A percentile compares a stretch with the other conserved stretches of the same genome.
These are phyloP conservation scores for Nannoperca australis DNA, from an alignment of 2,797 vertebrate species.

Conservation along the genomic window DNA sequence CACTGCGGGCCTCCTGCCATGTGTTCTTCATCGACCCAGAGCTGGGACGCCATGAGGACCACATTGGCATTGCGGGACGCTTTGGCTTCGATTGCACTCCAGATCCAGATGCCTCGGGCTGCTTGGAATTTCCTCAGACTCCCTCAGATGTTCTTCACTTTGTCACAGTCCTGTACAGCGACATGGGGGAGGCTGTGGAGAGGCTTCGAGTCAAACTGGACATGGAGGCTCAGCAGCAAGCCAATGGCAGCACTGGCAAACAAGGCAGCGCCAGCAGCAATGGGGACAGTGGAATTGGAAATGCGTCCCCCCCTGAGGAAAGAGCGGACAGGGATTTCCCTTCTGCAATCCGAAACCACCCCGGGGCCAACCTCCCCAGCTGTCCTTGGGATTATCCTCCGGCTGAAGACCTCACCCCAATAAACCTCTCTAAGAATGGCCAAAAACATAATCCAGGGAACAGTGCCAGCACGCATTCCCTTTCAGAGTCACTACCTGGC, in stretches of 20 bases:
- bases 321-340: conserved; percentile 91
- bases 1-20: conserved; percentile 92
- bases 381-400: conserved; percentile 87
- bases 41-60: conserved; percentile 91
- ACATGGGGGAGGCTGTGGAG: conserved; percentile 94
- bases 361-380: conserved; percentile 85
- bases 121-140: conserved; percentile 94
- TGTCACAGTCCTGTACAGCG: conserved; percentile 92
- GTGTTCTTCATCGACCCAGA: conserved; percentile 98
- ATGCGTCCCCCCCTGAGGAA: conserved; percentile 90
- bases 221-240: conserved; percentile 87
- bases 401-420: conserved; percentile 67
- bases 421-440: conserved; percentile 80
- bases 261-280: conserved; percentile 92
- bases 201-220: conserved; percentile 91
- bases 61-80: conserved; percentile 91
- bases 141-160: conserved; percentile 94
- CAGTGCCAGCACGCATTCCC: conserved; percentile 68
- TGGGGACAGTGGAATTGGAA: conserved; percentile 95
- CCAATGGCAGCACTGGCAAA: conserved; percentile 85
- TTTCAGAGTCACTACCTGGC: conserved; percentile 86
- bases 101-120: conserved; percentile 92
- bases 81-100: conserved; percentile 93
- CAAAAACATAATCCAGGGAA: conserved; percentile 73
- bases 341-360: conserved; percentile 85